Conservation (phyloP, 2,113 vertebrate genomes). For the Melanostigma gelatinosum region DNA sequence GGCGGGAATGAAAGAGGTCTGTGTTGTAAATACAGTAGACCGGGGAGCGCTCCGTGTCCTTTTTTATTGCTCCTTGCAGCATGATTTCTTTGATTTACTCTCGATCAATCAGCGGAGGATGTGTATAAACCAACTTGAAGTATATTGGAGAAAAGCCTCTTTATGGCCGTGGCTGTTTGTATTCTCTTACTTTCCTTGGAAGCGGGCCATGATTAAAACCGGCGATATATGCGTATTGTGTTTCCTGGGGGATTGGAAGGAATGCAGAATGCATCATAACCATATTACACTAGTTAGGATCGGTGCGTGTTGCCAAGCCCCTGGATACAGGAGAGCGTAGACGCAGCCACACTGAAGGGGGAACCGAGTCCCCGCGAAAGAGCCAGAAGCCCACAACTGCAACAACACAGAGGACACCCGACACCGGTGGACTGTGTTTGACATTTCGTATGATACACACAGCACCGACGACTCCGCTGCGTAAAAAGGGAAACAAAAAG, state of each 20-base stretch:
- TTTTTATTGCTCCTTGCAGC: constrained; percentile 43
- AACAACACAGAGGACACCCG: constrained; percentile 62
- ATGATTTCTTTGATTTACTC: constrained; percentile 74
- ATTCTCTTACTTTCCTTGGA: constrained; percentile 79
- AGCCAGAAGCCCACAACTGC: constrained; percentile 55
- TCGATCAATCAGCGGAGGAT: constrained; percentile 69
- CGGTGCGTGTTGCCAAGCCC: constrained; percentile 64
- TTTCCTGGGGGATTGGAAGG: constrained; percentile 81
- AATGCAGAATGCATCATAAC: constrained; percentile 84
- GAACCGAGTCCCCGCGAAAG: constrained; percentile 43
- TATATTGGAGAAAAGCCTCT: constrained; percentile 68
- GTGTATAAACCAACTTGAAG: constrained; percentile 71
- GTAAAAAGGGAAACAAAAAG: background rate
- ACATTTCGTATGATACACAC: constrained; percentile 64
- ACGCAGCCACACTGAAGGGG: constrained; percentile 46
- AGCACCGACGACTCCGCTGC: constrained; percentile 2
- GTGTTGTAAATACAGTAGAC: constrained; percentile 56
- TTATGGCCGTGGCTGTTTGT: constrained; percentile 72
- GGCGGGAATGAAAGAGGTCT: constrained; percentile 50
- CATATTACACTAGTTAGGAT: constrained; percentile 80
- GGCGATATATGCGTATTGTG: constrained; percentile 80
- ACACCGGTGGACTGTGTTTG: constrained; percentile 69
- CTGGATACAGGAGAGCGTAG: constrained; percentile 59
- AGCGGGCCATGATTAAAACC: constrained; percentile 78
- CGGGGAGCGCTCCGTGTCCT: constrained; percentile 41